Evolutionary conservation across 1,140 invertebrate genomes (phyloP).

Genomic region (Trichoplusia ni): DNA sequence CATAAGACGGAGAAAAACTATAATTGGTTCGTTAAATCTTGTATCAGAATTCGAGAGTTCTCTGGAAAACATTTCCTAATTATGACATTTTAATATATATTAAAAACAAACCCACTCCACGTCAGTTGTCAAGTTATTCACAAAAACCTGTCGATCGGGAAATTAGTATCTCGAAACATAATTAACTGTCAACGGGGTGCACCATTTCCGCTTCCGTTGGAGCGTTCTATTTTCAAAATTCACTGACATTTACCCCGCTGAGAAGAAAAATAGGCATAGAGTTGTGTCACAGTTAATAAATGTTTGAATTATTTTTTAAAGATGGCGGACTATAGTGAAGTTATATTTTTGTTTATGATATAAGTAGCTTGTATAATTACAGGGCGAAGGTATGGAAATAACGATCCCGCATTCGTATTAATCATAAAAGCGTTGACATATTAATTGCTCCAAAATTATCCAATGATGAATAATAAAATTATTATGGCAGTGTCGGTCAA

Average conservation of each 20-base stretch:
- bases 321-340: too few relatives aligned
- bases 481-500: too few relatives aligned
- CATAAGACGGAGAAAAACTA: too few relatives aligned
- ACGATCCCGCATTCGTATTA: neutral
- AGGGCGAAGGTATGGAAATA: constrained; percentile 27
- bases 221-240: constrained; percentile 77
- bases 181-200: constrained; percentile 75
- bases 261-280: constrained; percentile 2
- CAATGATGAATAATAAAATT: constrained; percentile 12
- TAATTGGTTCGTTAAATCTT: too few relatives aligned
- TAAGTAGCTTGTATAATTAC: constrained; percentile 45
- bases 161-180: constrained; percentile 71
- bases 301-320: too few relatives aligned
- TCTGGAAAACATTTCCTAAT: too few relatives aligned
- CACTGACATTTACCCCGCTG: constrained; percentile 34
- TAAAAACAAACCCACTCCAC: too few relatives aligned
- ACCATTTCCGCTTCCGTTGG: constrained; percentile 71
- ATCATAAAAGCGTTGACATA: neutral
- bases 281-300: too few relatives aligned
- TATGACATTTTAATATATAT: too few relatives aligned
- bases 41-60: too few relatives aligned
- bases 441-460: constrained; percentile 20
- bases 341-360: too few relatives aligned
- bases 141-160: constrained; percentile 74
- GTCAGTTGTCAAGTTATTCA: constrained; percentile 36